Conservation (phyloP, 2,888 invertebrate genomes). For the Neuroscelio doddi region DNA sequence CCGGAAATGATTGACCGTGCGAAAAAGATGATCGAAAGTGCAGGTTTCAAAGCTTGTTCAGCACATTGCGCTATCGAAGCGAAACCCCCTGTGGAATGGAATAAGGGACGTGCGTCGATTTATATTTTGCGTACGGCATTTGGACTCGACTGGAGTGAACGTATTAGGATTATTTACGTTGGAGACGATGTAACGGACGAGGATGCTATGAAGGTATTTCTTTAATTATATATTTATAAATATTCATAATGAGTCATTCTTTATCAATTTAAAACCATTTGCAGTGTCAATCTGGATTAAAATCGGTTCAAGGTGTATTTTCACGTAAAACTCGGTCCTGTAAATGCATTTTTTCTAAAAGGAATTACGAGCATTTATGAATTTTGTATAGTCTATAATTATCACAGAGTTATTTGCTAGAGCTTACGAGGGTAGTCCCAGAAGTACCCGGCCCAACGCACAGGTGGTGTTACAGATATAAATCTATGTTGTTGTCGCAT, state of each 20-base stretch:
- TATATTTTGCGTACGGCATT: constrained; percentile 92
- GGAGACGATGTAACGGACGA: constrained; percentile 93
- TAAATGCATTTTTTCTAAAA: too few relatives aligned
- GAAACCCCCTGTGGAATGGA: constrained; percentile 92
- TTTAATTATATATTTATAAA: background rate
- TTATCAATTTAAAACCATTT: too few relatives aligned
- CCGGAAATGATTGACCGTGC: constrained; percentile 82
- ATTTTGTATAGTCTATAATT: too few relatives aligned
- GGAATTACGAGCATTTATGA: too few relatives aligned
- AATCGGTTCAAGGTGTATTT: too few relatives aligned
- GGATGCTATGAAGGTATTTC: constrained; percentile 88
- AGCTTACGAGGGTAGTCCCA: too few relatives aligned
- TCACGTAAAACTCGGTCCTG: background rate
- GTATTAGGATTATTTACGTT: constrained; percentile 90
- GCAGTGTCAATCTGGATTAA: too few relatives aligned
- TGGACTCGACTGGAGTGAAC: constrained; percentile 92
- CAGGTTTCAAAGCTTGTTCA: constrained; percentile 85
- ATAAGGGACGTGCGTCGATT: constrained; percentile 91
- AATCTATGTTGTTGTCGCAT: too few relatives aligned
- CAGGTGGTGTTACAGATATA: too few relatives aligned
- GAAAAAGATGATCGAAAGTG: constrained; percentile 80
- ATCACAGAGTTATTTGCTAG: too few relatives aligned
- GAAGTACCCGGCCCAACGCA: too few relatives aligned
- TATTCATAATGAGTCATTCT: too few relatives aligned
- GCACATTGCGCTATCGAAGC: constrained; percentile 93